phyloP scores from a whole-genome alignment of 1,140 invertebrate species.

The Apis cerana region DNA sequence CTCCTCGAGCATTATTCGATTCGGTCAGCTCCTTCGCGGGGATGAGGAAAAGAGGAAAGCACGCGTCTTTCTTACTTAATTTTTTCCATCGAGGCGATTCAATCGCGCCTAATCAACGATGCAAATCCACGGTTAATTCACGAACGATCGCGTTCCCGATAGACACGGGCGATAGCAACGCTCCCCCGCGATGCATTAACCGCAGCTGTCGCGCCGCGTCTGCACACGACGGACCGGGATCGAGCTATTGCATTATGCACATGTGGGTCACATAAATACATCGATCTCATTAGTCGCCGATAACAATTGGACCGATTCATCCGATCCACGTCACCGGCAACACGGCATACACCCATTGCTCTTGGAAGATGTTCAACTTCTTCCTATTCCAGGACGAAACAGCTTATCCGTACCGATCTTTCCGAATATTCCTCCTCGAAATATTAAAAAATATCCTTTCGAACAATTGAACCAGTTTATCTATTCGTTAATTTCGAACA shows the following conservation, averaged over 20 bases:
- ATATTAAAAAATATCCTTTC: too few relatives aligned
- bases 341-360: background rate
- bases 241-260: constrained; percentile 76
- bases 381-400: constrained; percentile 9
- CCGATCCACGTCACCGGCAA: constrained; percentile 58
- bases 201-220: constrained; percentile 74
- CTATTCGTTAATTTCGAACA: too few relatives aligned
- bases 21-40: background rate
- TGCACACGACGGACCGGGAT: constrained; percentile 70
- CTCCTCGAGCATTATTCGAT: constrained; percentile 1
- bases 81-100: constrained; percentile 2
- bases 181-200: constrained; percentile 75
- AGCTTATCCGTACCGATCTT: background rate
- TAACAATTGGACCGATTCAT: constrained; percentile 64
- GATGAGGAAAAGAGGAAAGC: too few relatives aligned
- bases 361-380: constrained; percentile 36
- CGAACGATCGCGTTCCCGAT: constrained; percentile 58
- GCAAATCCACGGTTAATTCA: constrained; percentile 50
- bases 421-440: too few relatives aligned
- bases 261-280: constrained; percentile 78
- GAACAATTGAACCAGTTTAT: too few relatives aligned
- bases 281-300: constrained; percentile 73
- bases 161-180: constrained; percentile 63
- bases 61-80: background rate
- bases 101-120: constrained; percentile 32